Evolutionary conservation across 2,888 invertebrate species (phyloP).

Genomic region (Abrostola tripartita): DNA sequence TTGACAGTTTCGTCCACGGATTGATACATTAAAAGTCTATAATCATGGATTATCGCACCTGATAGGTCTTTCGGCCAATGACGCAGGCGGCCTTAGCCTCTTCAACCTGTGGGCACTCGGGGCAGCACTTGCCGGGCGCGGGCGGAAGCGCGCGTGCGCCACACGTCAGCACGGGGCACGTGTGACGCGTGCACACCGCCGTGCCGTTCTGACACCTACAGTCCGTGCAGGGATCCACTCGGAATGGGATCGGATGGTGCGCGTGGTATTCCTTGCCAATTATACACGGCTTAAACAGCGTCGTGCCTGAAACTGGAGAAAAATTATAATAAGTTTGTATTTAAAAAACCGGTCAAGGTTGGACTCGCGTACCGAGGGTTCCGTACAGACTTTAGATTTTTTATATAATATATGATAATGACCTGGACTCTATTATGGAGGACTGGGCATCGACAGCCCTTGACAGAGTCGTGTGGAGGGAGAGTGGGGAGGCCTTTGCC

Average conservation of each 20-base stretch:
- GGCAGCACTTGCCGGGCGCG: conserved; percentile 92
- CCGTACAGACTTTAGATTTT: too few relatives aligned
- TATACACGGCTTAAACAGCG: conserved; percentile 89
- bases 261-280: conserved; percentile 91
- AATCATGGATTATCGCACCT: conserved; percentile 84
- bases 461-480: too few relatives aligned
- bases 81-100: conserved; percentile 91
- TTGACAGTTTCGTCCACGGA: too few relatives aligned
- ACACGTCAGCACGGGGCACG: conserved; percentile 96
- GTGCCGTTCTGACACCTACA: conserved; percentile 95
- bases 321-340: neutral
- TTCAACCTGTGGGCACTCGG: conserved; percentile 91
- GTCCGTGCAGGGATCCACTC: conserved; percentile 93
- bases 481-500: too few relatives aligned
- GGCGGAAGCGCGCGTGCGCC: conserved; percentile 92
- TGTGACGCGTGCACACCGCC: conserved; percentile 92
- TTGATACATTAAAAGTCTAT: neutral
- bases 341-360: too few relatives aligned
- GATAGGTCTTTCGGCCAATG: conserved; percentile 90
- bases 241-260: conserved; percentile 90
- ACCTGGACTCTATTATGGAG: too few relatives aligned
- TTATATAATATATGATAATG: too few relatives aligned
- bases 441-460: too few relatives aligned
- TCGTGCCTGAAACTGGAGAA: conserved; percentile 74
- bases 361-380: too few relatives aligned